Percentiles rank a stretch among this genome's conserved stretches.
These are phyloP conservation scores for Eretmochelys imbricata DNA, from an alignment of 2,113 vertebrate species.

Conservation along the genomic window DNA sequence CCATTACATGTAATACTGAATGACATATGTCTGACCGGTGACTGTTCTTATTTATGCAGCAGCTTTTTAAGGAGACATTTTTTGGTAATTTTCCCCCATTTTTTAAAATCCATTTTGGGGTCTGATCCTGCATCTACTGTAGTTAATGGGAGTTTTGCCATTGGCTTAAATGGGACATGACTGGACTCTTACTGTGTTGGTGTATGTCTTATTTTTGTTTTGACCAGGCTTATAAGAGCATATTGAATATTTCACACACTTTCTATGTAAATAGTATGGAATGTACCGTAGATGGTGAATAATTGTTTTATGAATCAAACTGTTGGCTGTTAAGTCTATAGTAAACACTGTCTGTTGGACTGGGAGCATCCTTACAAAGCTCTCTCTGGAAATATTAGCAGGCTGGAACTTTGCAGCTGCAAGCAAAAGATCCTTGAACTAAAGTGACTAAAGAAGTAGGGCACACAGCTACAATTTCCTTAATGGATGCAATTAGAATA, in stretches of 20 bases:
- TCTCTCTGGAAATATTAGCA: constrained; percentile 42
- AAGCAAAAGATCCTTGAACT: constrained; percentile 49
- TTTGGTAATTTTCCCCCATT: background rate
- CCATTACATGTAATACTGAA: background rate
- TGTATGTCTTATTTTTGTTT: background rate
- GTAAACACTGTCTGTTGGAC: background rate
- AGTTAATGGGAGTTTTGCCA: background rate
- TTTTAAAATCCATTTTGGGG: background rate
- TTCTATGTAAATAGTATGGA: background rate
- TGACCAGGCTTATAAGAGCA: background rate
- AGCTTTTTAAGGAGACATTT: background rate
- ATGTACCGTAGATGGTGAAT: background rate
- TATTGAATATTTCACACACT: constrained; percentile 15
- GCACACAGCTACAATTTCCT: constrained; percentile 47
- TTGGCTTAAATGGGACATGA: background rate
- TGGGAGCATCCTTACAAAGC: accelerated
- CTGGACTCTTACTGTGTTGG: constrained; percentile 19
- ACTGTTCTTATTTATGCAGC: background rate
- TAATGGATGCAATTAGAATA: constrained; percentile 62
- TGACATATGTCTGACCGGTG: background rate
- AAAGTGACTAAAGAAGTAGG: constrained; percentile 53
- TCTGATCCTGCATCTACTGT: background rate
- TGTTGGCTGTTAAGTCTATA: background rate
- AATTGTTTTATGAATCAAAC: constrained; percentile 8
- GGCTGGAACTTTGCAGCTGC: constrained; percentile 39